phyloP scores from a whole-genome alignment of 1,140 invertebrate genomes.

The Conopomorpha cramerella region DNA sequence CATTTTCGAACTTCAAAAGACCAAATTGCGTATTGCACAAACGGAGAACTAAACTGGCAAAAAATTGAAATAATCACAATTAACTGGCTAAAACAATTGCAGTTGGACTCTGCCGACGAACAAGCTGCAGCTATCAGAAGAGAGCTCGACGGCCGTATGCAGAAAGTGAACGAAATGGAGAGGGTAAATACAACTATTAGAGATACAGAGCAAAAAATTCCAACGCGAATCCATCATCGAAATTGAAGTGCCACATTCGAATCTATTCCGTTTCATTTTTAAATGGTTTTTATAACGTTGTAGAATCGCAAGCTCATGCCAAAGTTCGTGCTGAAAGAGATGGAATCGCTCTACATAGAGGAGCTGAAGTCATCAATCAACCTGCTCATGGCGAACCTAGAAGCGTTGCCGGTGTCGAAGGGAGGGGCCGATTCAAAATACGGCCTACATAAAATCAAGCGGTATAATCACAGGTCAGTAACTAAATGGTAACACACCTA shows the following conservation, averaged over 20 bases:
- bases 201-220: too few relatives aligned
- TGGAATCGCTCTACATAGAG: constrained; percentile 99
- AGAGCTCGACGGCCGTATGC: constrained; percentile 96
- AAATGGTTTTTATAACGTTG: too few relatives aligned
- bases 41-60: too few relatives aligned
- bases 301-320: constrained; percentile 97
- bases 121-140: constrained; percentile 98
- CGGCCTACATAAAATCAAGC: constrained; percentile 90
- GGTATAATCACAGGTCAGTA: constrained; percentile 91
- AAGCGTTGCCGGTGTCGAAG: constrained; percentile 97
- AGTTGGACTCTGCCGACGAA: constrained; percentile 99
- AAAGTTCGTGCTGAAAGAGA: constrained; percentile 99
- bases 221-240: too few relatives aligned
- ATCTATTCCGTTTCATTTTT: too few relatives aligned
- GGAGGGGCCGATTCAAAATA: constrained; percentile 97
- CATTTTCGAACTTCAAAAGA: too few relatives aligned
- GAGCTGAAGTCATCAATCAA: constrained; percentile 98
- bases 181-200: constrained; percentile 75
- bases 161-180: constrained; percentile 96
- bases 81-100: too few relatives aligned
- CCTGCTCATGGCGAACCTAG: constrained; percentile 97
- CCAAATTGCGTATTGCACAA: too few relatives aligned
- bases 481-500: constrained; percentile 2
- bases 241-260: too few relatives aligned
- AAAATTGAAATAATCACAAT: too few relatives aligned